Conservation (phyloP, 2,888 invertebrate species). For the Aproaerema taeniolella region DNA sequence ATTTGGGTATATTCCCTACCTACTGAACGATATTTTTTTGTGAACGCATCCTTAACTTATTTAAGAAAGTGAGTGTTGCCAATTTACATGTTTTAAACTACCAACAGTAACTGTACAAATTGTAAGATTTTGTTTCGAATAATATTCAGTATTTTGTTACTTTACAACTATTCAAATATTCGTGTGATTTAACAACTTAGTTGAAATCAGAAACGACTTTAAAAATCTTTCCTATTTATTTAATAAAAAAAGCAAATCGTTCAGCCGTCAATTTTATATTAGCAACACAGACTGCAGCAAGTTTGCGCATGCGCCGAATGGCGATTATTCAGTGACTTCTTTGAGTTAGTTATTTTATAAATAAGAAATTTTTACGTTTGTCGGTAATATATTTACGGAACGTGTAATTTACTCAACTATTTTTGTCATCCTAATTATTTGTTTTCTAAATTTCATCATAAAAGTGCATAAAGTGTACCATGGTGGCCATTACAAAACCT, state of each 20-base stretch:
- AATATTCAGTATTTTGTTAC: no score
- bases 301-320: conserved; percentile 78
- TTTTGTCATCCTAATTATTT: conserved; percentile 34
- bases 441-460: conserved; percentile 38
- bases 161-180: no score
- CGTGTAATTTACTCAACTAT: conserved; percentile 43
- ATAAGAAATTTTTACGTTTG: conserved; percentile 71
- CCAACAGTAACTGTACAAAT: no score
- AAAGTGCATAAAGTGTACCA: conserved; percentile 70
- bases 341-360: conserved; percentile 72
- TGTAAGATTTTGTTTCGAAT: no score
- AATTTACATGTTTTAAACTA: not conserved
- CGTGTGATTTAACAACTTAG: no score
- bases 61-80: not conserved
- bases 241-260: no score
- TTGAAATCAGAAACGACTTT: no score
- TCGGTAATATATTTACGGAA: conserved; percentile 62
- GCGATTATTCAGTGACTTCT: conserved; percentile 74
- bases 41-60: conserved; percentile 1
- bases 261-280: conserved; percentile 15
- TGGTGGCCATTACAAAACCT: conserved; percentile 78
- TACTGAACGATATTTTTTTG: no score
- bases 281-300: conserved; percentile 59
- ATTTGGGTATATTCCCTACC: no score
- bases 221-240: no score